Evolutionary conservation across 2,113 vertebrate genomes (phyloP).

Genomic region (Mormoops blainvillei): DNA sequence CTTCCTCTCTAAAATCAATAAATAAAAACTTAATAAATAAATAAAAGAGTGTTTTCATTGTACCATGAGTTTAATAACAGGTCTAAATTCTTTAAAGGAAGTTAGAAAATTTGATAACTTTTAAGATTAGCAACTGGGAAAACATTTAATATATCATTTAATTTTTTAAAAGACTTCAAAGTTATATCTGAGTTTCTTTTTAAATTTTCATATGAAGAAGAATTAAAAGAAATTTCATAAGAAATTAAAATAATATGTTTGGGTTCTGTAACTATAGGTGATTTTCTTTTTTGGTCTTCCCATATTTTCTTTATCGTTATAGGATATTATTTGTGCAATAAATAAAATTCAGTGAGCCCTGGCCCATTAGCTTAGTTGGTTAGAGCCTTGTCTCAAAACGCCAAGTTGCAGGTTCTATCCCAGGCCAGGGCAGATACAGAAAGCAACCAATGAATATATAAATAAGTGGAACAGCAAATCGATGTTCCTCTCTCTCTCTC

Average conservation of each 20-base stretch:
- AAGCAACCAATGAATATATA: too few relatives aligned
- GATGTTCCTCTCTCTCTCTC: too few relatives aligned
- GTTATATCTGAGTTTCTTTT: conserved; percentile 24
- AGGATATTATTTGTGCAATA: neutral
- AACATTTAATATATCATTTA: conserved; percentile 7
- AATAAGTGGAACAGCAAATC: too few relatives aligned
- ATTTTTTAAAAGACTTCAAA: neutral
- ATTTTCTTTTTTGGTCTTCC: neutral
- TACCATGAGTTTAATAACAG: conserved; percentile 6
- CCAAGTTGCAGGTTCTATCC: too few relatives aligned
- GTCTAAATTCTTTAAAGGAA: neutral
- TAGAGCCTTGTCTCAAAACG: too few relatives aligned
- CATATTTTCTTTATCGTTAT: neutral
- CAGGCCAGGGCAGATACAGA: too few relatives aligned
- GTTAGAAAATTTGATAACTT: conserved; percentile 1
- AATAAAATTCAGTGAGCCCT: neutral
- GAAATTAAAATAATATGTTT: conserved; percentile 27
- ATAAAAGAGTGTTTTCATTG: neutral
- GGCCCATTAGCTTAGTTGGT: too few relatives aligned
- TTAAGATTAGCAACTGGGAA: conserved; percentile 31
- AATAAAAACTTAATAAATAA: too few relatives aligned
- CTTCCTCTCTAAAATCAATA: too few relatives aligned
- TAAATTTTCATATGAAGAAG: neutral
- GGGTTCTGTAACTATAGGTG: neutral
- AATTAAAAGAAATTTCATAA: neutral